Evolutionary conservation across 2,797 vertebrate genomes (phyloP), one percentile per base, ranked within the genome.

Genomic region (Yasuhikotakia modesta): DNA sequence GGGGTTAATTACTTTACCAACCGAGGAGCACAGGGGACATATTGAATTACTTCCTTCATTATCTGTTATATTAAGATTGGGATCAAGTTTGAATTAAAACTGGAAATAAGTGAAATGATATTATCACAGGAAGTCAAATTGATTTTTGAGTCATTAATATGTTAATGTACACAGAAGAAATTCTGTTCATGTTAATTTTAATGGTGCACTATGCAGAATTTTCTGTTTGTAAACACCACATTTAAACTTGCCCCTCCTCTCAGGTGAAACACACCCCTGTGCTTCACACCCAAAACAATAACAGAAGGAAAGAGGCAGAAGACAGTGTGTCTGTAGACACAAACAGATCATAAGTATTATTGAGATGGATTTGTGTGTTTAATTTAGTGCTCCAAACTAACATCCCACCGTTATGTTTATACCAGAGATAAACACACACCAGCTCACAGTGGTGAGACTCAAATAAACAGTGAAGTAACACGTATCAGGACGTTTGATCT

Each of bases 1-100:
- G 71, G 68, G 84, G 86, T 88, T 88, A 88, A 88, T 88, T 82
- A 82, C 63, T 70, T 77, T 73, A 79, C 74, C 84, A 81, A 81
- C 60, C 79, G 66, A 75, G 61, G 70, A 66, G 76, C 81, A 79
- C 70, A 13, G 64, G 80, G 78, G 82, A 82, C 69, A 78, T 73
- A 85, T 81, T 78, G 79, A 84, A 85, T 84, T 73, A 73, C 82
- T 78, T 80, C 11, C 60, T 79, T 81, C 82, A 83, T 82, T 84
- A 86, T 83, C 80, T 81, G 50, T 83, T 73, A 76, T 83, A 80
- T 79, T 85, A 80, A 82, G 78, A 83, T 83, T 74, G 80, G 78
- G 80, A 86, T 83, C 70, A 83, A 82, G 78, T 86, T 82, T 85
- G 69, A 83, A 76, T 85, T 82, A 85, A 83, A 83, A 70, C 22